A percentile compares a stretch with the other conserved stretches of the same genome.
Conservation (phyloP, 1,140 invertebrate genomes). For the Probaryconus sp. region DNA sequence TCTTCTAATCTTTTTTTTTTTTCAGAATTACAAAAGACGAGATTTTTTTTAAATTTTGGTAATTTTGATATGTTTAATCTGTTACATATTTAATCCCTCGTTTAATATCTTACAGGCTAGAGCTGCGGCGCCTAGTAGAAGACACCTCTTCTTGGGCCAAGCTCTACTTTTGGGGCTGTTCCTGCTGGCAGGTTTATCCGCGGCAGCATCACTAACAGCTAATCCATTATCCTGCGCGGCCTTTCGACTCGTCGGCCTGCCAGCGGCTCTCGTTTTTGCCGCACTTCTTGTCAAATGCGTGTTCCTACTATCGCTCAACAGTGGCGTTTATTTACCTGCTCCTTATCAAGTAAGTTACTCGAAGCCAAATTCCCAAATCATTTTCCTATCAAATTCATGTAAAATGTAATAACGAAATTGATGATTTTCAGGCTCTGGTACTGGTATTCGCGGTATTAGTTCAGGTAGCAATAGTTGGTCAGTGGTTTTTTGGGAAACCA, state of each 20-base stretch:
- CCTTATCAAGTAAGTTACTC: conserved; percentile 84
- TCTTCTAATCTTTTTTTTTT: too few species aligned
- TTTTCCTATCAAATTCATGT: too few species aligned
- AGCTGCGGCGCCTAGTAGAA: conserved; percentile 88
- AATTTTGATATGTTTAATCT: too few species aligned
- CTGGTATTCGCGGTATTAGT: conserved; percentile 93
- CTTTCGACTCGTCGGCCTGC: conserved; percentile 90
- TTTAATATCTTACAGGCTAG: conserved; percentile 78
- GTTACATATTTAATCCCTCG: background rate
- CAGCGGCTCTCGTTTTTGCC: conserved; percentile 93
- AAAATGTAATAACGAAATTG: conserved; percentile 1
- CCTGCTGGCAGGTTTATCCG: conserved; percentile 87
- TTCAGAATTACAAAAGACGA: too few species aligned
- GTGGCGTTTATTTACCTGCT: conserved; percentile 94
- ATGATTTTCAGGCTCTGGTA: conserved; percentile 82
- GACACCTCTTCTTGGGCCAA: conserved; percentile 94
- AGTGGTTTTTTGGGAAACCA: conserved; percentile 87
- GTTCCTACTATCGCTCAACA: conserved; percentile 93
- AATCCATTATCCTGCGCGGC: conserved; percentile 89
- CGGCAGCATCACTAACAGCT: conserved; percentile 88
- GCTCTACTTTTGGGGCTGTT: conserved; percentile 93
- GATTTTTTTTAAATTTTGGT: too few species aligned
- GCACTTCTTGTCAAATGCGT: conserved; percentile 96
- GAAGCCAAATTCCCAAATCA: background rate
- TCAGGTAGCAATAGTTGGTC: conserved; percentile 91